Base-by-base conservation (phyloP, 2,113 vertebrate species). In the Osmerus eperlanus region DNA sequence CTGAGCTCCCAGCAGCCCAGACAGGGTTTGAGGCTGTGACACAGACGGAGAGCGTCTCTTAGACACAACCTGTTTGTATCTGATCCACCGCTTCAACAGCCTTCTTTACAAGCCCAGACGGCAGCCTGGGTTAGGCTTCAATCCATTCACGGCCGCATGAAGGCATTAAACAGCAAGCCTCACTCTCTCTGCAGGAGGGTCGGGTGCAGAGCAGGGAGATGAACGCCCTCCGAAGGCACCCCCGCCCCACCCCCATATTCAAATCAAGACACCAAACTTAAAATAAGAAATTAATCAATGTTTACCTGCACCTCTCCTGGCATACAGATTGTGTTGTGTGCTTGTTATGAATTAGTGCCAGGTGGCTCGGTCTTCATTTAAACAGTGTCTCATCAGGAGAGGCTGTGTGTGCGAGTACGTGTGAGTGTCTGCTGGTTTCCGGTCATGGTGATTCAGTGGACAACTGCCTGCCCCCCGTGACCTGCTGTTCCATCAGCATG, bases 331-430 rank as follows among this genome's bases (percentile, higher is more conserved):
- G 73, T 62, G 54, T 23, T 29, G 16, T 53, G 28, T 23, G 14
- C 47, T 73, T 47, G 3, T 41, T 72, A 67, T 70, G 68, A 77
- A 76, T 67, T 4, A 68, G 32, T n/a, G 51, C 78, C 81, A 81
- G 73, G 61, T 80, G 68, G 61, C n/a, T 2, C n/a, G 16, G 69
- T 54, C 75, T 63, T 65, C 56, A 67, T 73, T 67, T 68, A 6
- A 77, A 68, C 75, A 72, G 56, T 8, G 3, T 3, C 8, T 79
- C 19, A 32, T 64, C 54, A 59, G 65, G 3, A 12, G 47, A 71
- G 6, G 23, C 63, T 51, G 62, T 59, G 14, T 41, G n/a, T 51
- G 59, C 59, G 53, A 71, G 68, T 68, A 67, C 72, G 66, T 54
- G 59, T 63, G 65, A 5, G 28, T 21, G 58, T 68, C 68, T 41